Base-by-base conservation (phyloP, 2,113 vertebrate species). In the Plecturocebus donacophilus region DNA sequence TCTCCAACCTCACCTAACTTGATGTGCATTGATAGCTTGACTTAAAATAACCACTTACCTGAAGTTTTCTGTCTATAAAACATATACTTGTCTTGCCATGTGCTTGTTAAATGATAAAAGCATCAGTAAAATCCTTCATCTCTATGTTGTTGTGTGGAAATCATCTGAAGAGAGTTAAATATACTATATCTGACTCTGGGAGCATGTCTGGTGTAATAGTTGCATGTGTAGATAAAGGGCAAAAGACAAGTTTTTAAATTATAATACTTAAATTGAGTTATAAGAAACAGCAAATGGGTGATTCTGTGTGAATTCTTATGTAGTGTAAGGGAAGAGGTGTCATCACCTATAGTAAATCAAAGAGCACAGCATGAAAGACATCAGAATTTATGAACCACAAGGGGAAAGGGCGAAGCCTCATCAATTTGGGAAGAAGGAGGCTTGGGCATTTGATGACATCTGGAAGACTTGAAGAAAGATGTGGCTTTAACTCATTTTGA, bases 41-140 rank as follows among this genome's bases (percentile, higher is more conserved):
- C 35, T 95, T 82, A 91, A 97, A 91, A 81, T 91, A 73, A 61
- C 27, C 23, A 76, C 25, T 80, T 90, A 14, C 42, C 35, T 95
- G 20, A 85, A n/a, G 32, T 75, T 83, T 89, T 82, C 45, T 40
- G 23, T 76, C 70, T 75, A 56, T 90, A 92, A 97, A 94, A 21
- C 85, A n/a, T 73, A 66, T 47, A n/a, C 6, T 94, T 95, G 49
- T 71, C 94, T 96, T 96, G 16, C 42, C 8, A 2, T 90, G 66
- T 85, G 8, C 84, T 92, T 95, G 20, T 90, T 97, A 94, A 96
- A 70, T 95, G 80, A 79, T 89, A 85, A 90, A 97, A 68, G 23
- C 21, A 68, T 52, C 61, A 76, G 0, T 61, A 90, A 77, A 92
- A 25, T 21, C 16, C 45, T 73, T 81, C 94, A 40, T 93, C 56